Evolutionary conservation across 2,888 invertebrate genomes (phyloP).

Genomic region (Drosophila leonis): DNA sequence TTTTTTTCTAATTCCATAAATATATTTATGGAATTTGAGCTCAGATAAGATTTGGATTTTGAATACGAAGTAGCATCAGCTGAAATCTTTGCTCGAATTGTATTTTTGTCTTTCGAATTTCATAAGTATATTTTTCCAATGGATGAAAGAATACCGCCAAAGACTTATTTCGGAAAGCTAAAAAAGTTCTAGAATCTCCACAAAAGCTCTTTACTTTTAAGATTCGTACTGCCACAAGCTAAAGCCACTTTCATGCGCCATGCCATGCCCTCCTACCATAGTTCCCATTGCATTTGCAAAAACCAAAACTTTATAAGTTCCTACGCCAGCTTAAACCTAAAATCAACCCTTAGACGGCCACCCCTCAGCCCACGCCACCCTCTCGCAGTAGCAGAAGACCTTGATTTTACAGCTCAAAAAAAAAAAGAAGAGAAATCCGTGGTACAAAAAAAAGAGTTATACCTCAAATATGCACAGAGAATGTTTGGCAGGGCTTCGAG

Average conservation of each 20-base stretch:
- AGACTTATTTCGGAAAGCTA: background rate
- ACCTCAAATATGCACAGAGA: slow-evolving; percentile 47
- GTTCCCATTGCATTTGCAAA: slow-evolving; percentile 16
- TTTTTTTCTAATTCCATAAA: no score
- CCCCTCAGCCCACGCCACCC: background rate
- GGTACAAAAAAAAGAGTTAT: slow-evolving; percentile 36
- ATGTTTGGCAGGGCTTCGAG: slow-evolving; percentile 21
- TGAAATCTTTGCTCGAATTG: background rate
- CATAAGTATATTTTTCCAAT: background rate
- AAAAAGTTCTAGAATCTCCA: background rate
- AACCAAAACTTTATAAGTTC: slow-evolving; percentile 6
- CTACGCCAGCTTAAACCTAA: background rate
- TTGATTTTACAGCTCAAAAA: slow-evolving; percentile 39
- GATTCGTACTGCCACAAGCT: background rate
- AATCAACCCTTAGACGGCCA: background rate
- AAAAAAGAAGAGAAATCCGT: slow-evolving; percentile 2
- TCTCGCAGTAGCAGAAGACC: background rate
- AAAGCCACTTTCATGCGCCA: background rate
- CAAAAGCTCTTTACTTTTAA: background rate
- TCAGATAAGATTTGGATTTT: no score
- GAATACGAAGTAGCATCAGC: background rate
- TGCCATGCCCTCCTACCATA: background rate
- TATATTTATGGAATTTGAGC: no score
- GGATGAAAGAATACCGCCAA: no score
- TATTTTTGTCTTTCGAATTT: background rate